phyloP scores from a whole-genome alignment of 2,888 invertebrate genomes.

The Nomada fucata region DNA sequence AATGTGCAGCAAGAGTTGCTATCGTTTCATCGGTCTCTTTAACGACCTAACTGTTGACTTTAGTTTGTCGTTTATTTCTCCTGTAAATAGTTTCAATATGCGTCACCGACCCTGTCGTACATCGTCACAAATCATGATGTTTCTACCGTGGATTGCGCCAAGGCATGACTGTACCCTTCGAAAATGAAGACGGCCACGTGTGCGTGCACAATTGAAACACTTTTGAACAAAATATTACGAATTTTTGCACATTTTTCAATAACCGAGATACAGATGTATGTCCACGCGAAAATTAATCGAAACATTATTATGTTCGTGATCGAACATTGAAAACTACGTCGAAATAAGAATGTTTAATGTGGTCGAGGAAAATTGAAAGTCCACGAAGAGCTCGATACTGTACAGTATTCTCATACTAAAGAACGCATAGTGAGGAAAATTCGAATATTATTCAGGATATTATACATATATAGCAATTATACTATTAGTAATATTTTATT shows the following conservation, averaged over 20 bases:
- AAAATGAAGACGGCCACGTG: neutral
- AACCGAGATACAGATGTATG: neutral
- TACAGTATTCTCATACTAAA: conserved; percentile 40
- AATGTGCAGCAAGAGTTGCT: conserved; percentile 22
- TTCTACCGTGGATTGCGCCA: neutral
- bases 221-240: conserved; percentile 1
- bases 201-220: neutral
- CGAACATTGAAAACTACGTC: neutral
- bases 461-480: conserved; percentile 5
- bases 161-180: conserved; percentile 9
- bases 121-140: conserved; percentile 16
- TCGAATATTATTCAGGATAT: conserved; percentile 18
- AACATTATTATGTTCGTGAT: neutral
- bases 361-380: neutral
- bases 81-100: conserved; percentile 49
- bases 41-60: conserved; percentile 49
- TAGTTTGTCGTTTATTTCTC: conserved; percentile 38
- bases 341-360: neutral
- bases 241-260: conserved; percentile 1
- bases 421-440: conserved; percentile 8
- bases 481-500: conserved; percentile 1
- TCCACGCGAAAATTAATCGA: neutral
- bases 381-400: conserved; percentile 24
- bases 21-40: conserved; percentile 37
- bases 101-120: conserved; percentile 13